A percentile compares a stretch with the other conserved stretches of the same genome.
Conservation (phyloP, 1,140 invertebrate genomes). For the Cydia fagiglandana region DNA sequence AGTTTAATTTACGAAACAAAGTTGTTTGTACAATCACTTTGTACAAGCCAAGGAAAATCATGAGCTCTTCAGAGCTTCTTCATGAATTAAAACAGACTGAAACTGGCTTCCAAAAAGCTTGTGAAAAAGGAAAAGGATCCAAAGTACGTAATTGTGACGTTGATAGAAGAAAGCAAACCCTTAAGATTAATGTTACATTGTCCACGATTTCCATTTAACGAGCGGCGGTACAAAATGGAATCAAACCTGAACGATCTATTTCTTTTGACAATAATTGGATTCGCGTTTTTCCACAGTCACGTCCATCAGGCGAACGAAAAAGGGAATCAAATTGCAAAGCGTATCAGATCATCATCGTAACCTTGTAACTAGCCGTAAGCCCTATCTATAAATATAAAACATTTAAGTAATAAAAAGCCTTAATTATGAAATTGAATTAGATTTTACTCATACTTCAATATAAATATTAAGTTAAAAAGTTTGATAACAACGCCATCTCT, state of each 20-base stretch:
- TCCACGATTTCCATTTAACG: conserved; percentile 23
- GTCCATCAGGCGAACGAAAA: conserved; percentile 26
- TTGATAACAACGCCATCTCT: no score
- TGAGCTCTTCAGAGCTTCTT: no score
- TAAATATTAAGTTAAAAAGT: no score
- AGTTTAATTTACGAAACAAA: no score
- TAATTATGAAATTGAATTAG: no score
- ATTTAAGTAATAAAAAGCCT: no score
- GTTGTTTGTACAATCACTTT: no score
- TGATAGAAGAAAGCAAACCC: background rate
- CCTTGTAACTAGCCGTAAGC: no score
- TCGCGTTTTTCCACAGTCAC: conserved; percentile 22
- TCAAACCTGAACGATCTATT: conserved; percentile 29
- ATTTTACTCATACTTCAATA: no score
- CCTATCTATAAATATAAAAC: no score
- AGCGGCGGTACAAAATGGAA: conserved; percentile 20
- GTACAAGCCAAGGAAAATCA: no score
- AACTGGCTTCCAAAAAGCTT: background rate
- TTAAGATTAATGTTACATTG: conserved; percentile 18
- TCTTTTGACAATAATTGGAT: conserved; percentile 32
- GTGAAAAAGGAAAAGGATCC: background rate
- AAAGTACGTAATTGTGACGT: background rate
- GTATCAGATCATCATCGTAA: conserved; percentile 17
- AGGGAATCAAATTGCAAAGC: conserved; percentile 31
- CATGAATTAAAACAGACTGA: no score